Base-by-base conservation (phyloP, 2,113 vertebrate species). In the Caranx melampygus region DNA sequence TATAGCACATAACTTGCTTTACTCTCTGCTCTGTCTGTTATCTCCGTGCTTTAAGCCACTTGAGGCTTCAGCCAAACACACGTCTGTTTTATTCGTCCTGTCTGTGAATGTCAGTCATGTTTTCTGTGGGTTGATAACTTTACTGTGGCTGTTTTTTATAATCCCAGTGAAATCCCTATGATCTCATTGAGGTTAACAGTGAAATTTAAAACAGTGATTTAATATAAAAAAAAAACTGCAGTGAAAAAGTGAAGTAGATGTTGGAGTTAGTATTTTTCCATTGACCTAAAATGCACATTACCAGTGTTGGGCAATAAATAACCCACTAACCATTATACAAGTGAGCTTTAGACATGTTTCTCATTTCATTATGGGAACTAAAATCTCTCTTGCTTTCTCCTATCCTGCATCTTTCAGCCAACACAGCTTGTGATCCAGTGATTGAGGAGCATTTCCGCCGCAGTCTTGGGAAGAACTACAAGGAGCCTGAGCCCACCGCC, bases 371-470 rank as follows among this genome's bases (percentile, higher is more conserved):
- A 55, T 34, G 59, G 12, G 42, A 78, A 82, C 69, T 75, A 31
- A 76, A 84, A 66, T 54, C 14, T 31, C 26, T 63, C 15, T 47
- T 49, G 4, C 52, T n/a, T 57, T 37, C 13, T 33, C 8, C 13
- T 47, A 1, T 57, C 59, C 9, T 44, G 11, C 4, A 45, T 18
- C 10, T 70, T 37, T 1, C 70, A 98, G 97, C 96, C 57, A 94
- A 94, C 78, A 65, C 96, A 3, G 94, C 95, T 42, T 99, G 97
- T 0, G 98, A 99, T 91, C 97, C 98, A 0, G 97, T 99, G 92
- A 98, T 99, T 58, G 98, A 99, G 68, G 98, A 99, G 88, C 98
- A 99, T 85, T 99, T 99, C 95, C 98, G 98, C 77, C 94, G 98
- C 81, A 99, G 98, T 91, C 96, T 99, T 3, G 98, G 98, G 83